phyloP scores from a whole-genome alignment of 2,797 vertebrate genomes.

The Microctenopoma stevenorrisi region DNA sequence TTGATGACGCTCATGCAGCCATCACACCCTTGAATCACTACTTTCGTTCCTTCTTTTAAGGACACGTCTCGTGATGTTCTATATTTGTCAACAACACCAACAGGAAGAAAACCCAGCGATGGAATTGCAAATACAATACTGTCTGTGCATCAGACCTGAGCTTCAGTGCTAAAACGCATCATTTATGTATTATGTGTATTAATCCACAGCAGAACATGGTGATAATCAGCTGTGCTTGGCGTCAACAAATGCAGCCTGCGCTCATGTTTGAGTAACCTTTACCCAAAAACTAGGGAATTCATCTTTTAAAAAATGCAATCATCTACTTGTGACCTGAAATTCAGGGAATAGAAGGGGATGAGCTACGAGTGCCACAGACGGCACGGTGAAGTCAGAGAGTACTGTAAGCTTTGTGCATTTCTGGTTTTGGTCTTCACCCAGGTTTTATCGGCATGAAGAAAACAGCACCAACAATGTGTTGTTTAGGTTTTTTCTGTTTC shows the following conservation, averaged over 20 bases:
- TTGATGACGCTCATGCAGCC: not conserved
- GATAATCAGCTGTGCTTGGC: not conserved
- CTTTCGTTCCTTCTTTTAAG: conserved; percentile 61
- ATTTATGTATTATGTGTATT: conserved; percentile 19
- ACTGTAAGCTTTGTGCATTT: not conserved
- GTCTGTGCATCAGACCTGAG: too few relatives aligned
- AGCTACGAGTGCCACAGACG: not conserved
- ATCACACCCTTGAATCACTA: conserved; percentile 36
- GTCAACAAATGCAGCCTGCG: not conserved
- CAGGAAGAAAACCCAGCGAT: not conserved
- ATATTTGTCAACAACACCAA: not conserved
- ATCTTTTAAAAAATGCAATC: not conserved
- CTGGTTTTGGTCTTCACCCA: not conserved
- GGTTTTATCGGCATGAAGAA: not conserved
- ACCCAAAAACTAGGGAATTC: conserved; percentile 6
- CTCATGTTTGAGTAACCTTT: conserved; percentile 5
- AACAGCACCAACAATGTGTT: not conserved
- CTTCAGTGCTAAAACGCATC: conserved; percentile 13
- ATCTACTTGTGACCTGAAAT: conserved; percentile 13
- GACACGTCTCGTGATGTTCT: conserved; percentile 15
- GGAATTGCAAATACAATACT: not conserved
- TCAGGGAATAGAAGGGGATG: not conserved
- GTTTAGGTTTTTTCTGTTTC: conserved; percentile 1
- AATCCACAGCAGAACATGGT: conserved; percentile 48
- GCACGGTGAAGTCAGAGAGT: not conserved